These are phyloP conservation scores for Onychomys torridus DNA, from an alignment of 2,797 vertebrate genomes.

Conservation along the genomic window DNA sequence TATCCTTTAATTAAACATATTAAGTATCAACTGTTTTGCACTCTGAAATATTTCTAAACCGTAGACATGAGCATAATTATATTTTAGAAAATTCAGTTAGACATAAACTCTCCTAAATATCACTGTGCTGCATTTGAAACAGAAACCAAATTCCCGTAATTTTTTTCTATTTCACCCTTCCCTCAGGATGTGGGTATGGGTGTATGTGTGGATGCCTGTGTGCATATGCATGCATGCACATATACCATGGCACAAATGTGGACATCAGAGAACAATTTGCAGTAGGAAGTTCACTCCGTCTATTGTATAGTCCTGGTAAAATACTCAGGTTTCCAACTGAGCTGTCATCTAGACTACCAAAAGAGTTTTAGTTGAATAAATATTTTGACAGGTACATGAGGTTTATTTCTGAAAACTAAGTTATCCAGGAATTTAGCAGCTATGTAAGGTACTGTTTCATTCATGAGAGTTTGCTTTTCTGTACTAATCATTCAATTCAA, in stretches of 20 bases:
- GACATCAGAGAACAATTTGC: too few species aligned
- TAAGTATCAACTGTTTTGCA: not conserved
- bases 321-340: not conserved
- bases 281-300: not conserved
- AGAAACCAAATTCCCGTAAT: not conserved
- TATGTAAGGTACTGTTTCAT: not conserved
- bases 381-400: not conserved
- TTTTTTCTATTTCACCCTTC: not conserved
- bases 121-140: not conserved
- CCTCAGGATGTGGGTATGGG: too few species aligned
- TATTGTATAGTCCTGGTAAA: too few species aligned
- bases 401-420: not conserved
- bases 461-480: too few species aligned
- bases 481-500: not conserved
- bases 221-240: not conserved
- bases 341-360: not conserved
- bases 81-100: not conserved
- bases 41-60: slow-evolving; percentile 42
- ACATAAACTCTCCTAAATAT: not conserved
- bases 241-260: not conserved
- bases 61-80: not conserved
- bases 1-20: not conserved
- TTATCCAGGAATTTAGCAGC: not conserved
- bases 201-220: too few species aligned
- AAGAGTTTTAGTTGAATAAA: not conserved